Evolutionary conservation across 2,888 invertebrate genomes (phyloP), one percentile per base, ranked within the genome.

Genomic region (Trachelus stipa): DNA sequence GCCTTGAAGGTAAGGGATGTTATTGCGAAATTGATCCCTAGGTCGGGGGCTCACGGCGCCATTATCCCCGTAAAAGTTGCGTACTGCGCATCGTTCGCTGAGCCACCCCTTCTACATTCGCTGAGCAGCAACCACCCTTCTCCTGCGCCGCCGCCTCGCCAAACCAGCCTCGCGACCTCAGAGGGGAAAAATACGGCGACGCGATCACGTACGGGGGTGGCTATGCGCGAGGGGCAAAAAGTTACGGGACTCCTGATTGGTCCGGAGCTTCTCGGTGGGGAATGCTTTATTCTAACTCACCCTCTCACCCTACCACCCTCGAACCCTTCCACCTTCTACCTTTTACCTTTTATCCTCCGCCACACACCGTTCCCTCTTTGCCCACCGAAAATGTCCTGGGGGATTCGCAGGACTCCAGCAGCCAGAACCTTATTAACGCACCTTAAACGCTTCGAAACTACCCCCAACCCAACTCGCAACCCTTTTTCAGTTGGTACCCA

Each of bases 21-120:
- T 91, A 88, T 90, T 88, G 85, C 86, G 88, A 90, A 91, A 91
- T 91, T 90, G 90, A 91, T 90, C 90, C 88, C 87, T 84, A 79
- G 80, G 80, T 83, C 35, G 77, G 34, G 69, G 77, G 78, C 79
- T 76, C 80, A 85, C 86, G 87, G 86, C 89, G 89, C 88, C 88
- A 90, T 88, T 87, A 87, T 85, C 85, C 86, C 85, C 87, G 88
- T 87, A 90, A 90, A 90, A 90, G 88, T 88, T 87, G 88, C 87
- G 87, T 89, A 88, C 88, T 91, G 91, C 91, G 89, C 88, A 90
- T 84, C 85, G 81, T 81, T 74, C 82, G 80, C 81, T 78, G 76
- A 78, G 78, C 78, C 82, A 82, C 82, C 83, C 82, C 83, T 81
- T 81, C 77, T 77, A 34, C 37, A 74, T 74, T 79, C 76, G 56